phyloP scores from a whole-genome alignment of 2,797 vertebrate species.

The Scleropages formosus region DNA sequence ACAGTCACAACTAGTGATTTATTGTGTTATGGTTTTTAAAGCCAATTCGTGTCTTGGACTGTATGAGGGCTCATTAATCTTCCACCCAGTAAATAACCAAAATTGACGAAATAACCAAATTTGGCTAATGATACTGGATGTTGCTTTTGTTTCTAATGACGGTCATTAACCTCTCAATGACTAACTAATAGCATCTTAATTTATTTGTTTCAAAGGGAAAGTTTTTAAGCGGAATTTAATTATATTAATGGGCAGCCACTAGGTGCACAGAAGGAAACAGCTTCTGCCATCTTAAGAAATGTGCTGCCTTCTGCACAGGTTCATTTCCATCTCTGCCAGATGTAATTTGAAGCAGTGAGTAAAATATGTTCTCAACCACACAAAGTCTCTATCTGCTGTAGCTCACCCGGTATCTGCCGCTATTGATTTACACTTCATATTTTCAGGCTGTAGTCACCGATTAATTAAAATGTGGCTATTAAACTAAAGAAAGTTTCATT shows the following conservation, averaged over 20 bases:
- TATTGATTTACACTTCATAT: no score
- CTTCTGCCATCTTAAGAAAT: neutral
- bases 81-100: constrained; percentile 91
- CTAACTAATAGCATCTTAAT: constrained; percentile 83
- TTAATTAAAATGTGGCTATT: no score
- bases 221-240: constrained; percentile 73
- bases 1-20: constrained; percentile 86
- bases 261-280: constrained; percentile 52
- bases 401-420: neutral
- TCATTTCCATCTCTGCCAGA: neutral
- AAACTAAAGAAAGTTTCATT: no score
- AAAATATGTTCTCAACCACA: neutral
- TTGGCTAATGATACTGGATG: constrained; percentile 92
- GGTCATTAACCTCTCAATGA: constrained; percentile 85
- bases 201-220: constrained; percentile 77
- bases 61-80: constrained; percentile 93
- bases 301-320: neutral
- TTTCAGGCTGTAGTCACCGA: no score
- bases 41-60: constrained; percentile 90
- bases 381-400: neutral
- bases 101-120: constrained; percentile 98
- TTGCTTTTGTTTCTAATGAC: constrained; percentile 88
- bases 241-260: constrained; percentile 68
- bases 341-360: neutral
- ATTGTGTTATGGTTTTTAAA: constrained; percentile 97